Percentiles rank a stretch among this genome's conserved stretches.
These are phyloP conservation scores for Pyrrhosoma nymphula DNA, from an alignment of 2,888 invertebrate genomes.

Conservation along the genomic window DNA sequence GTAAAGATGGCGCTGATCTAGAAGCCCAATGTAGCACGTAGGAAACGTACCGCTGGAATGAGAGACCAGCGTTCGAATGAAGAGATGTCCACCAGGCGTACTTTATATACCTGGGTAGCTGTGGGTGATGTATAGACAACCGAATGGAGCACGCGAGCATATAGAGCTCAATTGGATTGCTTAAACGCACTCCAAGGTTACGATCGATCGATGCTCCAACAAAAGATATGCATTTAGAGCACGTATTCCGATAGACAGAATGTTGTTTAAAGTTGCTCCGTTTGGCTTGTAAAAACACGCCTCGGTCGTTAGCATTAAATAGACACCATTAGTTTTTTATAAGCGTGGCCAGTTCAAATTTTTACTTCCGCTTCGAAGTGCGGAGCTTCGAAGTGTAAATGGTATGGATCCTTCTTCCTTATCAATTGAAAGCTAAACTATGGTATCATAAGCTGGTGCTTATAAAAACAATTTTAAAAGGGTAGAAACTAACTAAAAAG, in stretches of 20 bases:
- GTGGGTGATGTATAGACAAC: neutral
- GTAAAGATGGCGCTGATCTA: neutral
- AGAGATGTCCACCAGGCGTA: neutral
- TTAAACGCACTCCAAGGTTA: neutral
- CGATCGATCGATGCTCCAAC: neutral
- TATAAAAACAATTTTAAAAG: no score
- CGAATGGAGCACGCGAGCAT: neutral
- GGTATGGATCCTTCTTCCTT: no score
- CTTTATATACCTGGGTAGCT: neutral
- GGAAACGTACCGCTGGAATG: neutral
- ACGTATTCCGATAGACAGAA: neutral
- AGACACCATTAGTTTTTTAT: neutral
- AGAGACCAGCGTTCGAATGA: neutral
- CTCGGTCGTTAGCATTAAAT: neutral
- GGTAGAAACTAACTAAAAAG: no score
- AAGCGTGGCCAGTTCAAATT: neutral
- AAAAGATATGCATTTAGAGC: neutral
- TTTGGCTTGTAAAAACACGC: neutral
- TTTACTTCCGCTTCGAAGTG: neutral
- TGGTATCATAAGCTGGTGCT: no score
- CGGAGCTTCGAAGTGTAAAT: no score
- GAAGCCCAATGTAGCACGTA: neutral
- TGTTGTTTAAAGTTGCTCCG: neutral
- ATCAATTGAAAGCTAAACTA: no score
- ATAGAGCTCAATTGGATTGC: neutral